Evolutionary conservation across 2,888 invertebrate genomes (phyloP).

Genomic region (Idaea dimidiata): DNA sequence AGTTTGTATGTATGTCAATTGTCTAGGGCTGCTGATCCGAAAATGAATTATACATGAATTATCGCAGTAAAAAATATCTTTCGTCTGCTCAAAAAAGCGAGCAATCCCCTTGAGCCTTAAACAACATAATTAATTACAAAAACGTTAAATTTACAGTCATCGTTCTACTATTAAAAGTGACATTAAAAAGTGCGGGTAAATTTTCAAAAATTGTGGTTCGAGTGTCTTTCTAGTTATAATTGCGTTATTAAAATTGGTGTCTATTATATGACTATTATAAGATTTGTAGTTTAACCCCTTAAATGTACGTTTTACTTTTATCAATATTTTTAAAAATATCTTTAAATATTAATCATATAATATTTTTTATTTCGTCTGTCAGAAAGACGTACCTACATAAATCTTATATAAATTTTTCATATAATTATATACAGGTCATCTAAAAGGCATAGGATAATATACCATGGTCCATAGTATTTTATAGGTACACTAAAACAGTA

Average conservation of each 20-base stretch:
- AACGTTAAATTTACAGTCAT: neutral
- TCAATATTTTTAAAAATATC: conserved; percentile 6
- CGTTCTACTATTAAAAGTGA: neutral
- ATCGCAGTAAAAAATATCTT: no score
- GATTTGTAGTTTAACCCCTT: neutral
- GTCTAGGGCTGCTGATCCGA: no score
- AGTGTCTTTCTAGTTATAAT: neutral
- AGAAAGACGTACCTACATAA: neutral
- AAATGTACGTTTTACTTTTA: neutral
- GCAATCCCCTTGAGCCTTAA: no score
- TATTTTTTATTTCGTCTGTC: conserved; percentile 5
- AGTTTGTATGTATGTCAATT: no score
- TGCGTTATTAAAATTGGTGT: neutral
- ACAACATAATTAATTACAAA: no score
- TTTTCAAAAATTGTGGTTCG: neutral
- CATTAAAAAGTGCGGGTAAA: neutral
- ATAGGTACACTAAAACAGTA: conserved; percentile 4
- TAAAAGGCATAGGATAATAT: conserved; percentile 68
- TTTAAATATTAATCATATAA: neutral
- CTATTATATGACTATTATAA: neutral
- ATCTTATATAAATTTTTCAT: conserved; percentile 7
- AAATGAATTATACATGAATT: no score
- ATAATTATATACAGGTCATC: conserved; percentile 24
- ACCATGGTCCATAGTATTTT: conserved; percentile 60
- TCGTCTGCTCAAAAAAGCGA: no score